These are phyloP conservation scores for Charanyca ferruginea DNA, from an alignment of 2,888 invertebrate species.

Conservation along the genomic window DNA sequence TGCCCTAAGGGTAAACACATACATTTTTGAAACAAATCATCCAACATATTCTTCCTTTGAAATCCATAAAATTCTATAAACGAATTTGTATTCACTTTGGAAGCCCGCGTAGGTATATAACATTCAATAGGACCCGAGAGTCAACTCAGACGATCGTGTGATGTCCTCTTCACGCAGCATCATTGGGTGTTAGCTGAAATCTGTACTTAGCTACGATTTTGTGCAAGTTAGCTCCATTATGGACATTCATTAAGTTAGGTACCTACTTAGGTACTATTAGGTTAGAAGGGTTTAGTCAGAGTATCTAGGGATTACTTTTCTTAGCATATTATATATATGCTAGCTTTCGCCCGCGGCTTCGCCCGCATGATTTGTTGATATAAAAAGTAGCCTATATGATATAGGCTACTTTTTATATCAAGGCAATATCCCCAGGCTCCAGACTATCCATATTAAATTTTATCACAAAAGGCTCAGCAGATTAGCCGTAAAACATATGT, in stretches of 20 bases:
- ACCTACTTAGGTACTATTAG: background rate
- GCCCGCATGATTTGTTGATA: too few relatives aligned
- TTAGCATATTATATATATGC: too few relatives aligned
- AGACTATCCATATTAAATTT: too few relatives aligned
- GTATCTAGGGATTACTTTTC: constrained; percentile 7
- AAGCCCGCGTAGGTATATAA: constrained; percentile 13
- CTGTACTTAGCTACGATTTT: constrained; percentile 15
- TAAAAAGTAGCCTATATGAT: too few relatives aligned
- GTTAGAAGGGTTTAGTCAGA: background rate
- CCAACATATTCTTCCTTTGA: constrained; percentile 2
- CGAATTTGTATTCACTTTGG: constrained; percentile 49
- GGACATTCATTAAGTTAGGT: constrained; percentile 9
- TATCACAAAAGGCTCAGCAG: too few relatives aligned
- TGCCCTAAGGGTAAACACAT: background rate
- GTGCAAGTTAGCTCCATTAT: constrained; percentile 33
- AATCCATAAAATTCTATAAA: constrained; percentile 46
- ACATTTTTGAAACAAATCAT: constrained; percentile 10
- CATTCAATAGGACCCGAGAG: constrained; percentile 33
- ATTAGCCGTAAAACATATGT: too few relatives aligned
- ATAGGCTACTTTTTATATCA: too few relatives aligned
- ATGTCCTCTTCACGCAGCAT: background rate
- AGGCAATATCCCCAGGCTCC: too few relatives aligned
- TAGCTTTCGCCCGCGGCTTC: too few relatives aligned
- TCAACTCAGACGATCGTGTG: background rate
- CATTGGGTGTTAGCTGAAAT: constrained; percentile 7